Conservation (phyloP, 2,113 vertebrate species). For the Phrynosoma blainvillii region DNA sequence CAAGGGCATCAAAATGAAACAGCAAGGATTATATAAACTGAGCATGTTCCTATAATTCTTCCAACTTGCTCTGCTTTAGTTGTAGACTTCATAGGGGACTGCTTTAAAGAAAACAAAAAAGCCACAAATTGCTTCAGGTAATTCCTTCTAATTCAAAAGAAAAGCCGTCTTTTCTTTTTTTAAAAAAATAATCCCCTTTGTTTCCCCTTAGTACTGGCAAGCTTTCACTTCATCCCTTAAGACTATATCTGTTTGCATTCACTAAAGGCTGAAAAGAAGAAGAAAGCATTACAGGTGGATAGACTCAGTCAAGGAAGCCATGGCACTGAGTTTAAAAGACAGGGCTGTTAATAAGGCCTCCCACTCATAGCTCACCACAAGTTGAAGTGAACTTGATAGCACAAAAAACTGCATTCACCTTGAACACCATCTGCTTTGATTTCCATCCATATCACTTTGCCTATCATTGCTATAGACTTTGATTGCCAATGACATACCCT, state of each 20-base stretch:
- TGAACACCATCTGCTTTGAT: accelerated
- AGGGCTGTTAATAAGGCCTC: not conserved
- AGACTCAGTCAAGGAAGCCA: not conserved
- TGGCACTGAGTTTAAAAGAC: not conserved
- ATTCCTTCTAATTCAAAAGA: not conserved
- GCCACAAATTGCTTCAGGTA: not conserved
- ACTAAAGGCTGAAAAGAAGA: not conserved
- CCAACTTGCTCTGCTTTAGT: not conserved
- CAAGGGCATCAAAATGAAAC: not conserved
- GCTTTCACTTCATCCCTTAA: not conserved
- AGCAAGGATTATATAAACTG: not conserved
- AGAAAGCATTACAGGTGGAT: not conserved
- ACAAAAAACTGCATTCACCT: not conserved
- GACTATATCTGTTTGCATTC: not conserved
- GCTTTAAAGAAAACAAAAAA: not conserved
- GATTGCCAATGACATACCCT: not conserved
- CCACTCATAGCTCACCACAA: no score
- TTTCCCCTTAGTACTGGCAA: not conserved
- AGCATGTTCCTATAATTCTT: not conserved
- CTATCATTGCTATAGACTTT: not conserved
- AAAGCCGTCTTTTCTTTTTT: not conserved
- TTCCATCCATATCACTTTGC: not conserved
- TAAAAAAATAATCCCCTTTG: not conserved
- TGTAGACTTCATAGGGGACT: not conserved
- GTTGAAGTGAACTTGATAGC: no score